Base-by-base conservation (phyloP, 2,113 vertebrate genomes). In the Podilymbus podiceps region DNA sequence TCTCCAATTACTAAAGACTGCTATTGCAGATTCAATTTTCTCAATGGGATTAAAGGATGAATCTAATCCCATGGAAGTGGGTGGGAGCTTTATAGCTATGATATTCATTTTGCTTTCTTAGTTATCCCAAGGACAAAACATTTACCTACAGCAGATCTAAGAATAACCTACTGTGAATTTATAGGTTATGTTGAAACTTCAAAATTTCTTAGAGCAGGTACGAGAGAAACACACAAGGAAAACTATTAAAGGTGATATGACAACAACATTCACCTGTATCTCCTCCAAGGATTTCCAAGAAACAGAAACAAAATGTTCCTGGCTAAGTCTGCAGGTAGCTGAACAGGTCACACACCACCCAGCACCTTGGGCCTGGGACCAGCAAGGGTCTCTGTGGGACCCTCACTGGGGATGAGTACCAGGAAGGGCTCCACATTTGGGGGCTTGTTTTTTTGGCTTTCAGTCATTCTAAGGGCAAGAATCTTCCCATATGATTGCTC, bases 271-370 rank as follows among this genome's bases (percentile, higher is more conserved):
- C 16, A 9, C 25, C 23, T 67, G 4, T 28, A 58, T 49, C 23
- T 64, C 44, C 21, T 49, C 27, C n/a, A 50, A 76, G 33, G 56
- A 80, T 53, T 94, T 55, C 69, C n/a, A 50, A 40, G 56, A 71
- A 76, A 44, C 8, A 20, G n/a, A 67, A 74, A 27, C 20, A 73
- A 18, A 79, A 75, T 5, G 6, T 42, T 38, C 30, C 68, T 17
- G 2, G 8, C 12, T 31, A 66, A 55, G 13, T 38, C 19, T 44
- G 19, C 53, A 56, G 55, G 42, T 31, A 56, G 28, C 9, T 35
- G 12, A 68, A 73, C 33, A 10, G 3, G 13, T 2, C 15, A 73
- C 31, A 62, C 1, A 0, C 13, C 49, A 17, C 7, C 21, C 24
- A 4, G 17, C 12, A 38, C 15, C 17, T 7, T 31, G 20, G 28